Evolutionary conservation across 53 echinoderm and acorn worm species (phyloP).

Genomic region (Echinometra lucunter): DNA sequence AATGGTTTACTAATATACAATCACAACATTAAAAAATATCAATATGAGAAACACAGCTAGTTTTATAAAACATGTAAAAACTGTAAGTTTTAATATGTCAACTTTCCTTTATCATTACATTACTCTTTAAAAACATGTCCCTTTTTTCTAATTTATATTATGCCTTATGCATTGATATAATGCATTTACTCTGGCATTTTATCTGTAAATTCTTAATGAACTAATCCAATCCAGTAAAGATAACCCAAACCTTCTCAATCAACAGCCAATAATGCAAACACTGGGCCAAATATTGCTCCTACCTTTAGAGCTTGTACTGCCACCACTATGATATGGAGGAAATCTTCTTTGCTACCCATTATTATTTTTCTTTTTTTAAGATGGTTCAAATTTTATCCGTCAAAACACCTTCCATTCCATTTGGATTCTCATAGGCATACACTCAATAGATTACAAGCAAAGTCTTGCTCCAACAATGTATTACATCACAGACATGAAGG

Average conservation of each 20-base stretch:
- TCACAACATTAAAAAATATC: too few species aligned
- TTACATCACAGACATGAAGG: not conserved
- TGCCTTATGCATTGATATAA: not conserved
- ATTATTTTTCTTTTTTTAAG: not conserved
- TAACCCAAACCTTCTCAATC: not conserved
- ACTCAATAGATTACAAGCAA: not conserved
- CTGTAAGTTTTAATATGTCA: too few species aligned
- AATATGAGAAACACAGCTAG: too few species aligned
- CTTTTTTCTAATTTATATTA: too few species aligned
- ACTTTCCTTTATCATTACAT: not conserved
- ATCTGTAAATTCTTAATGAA: not conserved
- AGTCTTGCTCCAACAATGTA: not conserved
- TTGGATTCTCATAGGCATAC: not conserved
- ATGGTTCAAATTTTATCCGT: not conserved
- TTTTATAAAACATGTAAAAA: too few species aligned
- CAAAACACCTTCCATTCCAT: not conserved
- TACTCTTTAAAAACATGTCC: too few species aligned
- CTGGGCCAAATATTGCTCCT: not conserved
- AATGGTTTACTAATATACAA: too few species aligned
- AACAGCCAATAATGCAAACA: not conserved
- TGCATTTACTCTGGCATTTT: not conserved
- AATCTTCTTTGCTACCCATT: constrained; percentile 60
- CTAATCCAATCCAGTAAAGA: not conserved
- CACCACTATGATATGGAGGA: constrained; percentile 54
- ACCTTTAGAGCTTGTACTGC: constrained; percentile 65